Evolutionary conservation across 2,888 invertebrate species (phyloP).

Genomic region (Drosophila cyrtoloma): DNA sequence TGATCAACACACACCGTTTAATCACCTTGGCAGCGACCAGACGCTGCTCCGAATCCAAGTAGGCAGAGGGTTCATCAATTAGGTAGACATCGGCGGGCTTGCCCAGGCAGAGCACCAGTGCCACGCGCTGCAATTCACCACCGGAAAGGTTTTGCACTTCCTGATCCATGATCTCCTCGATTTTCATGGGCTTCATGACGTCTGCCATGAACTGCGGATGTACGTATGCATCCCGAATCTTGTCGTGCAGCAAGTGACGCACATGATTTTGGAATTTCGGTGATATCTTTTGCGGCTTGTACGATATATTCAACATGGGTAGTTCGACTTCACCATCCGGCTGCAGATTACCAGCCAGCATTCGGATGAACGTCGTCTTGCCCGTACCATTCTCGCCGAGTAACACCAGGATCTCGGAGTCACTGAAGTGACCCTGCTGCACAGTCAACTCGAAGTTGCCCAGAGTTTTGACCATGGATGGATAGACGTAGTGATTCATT

Average conservation of each 20-base stretch:
- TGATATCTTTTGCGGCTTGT: slow-evolving; percentile 99
- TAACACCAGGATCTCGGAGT: slow-evolving; percentile 99
- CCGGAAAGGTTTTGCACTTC: slow-evolving; percentile 99
- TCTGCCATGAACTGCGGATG: slow-evolving; percentile 99
- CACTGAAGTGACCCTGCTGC: slow-evolving; percentile 97
- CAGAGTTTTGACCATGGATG: slow-evolving; percentile 94
- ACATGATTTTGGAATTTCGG: slow-evolving; percentile 98
- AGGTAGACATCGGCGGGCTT: slow-evolving; percentile 99
- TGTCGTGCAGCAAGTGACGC: slow-evolving; percentile 96
- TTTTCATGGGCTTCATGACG: slow-evolving; percentile 99
- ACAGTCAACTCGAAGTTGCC: slow-evolving; percentile 91
- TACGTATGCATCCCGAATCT: slow-evolving; percentile 98
- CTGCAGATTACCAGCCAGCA: slow-evolving; percentile 97
- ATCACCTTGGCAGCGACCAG: slow-evolving; percentile 99
- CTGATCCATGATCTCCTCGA: slow-evolving; percentile 98
- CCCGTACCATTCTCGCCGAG: slow-evolving; percentile 99
- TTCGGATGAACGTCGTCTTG: slow-evolving; percentile 99
- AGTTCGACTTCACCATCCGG: slow-evolving; percentile 90
- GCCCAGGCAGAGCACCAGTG: slow-evolving; percentile 97
- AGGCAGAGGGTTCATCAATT: slow-evolving; percentile 99
- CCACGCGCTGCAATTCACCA: slow-evolving; percentile 99
- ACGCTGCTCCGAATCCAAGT: slow-evolving; percentile 99
- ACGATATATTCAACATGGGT: slow-evolving; percentile 98
- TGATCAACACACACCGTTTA: slow-evolving; percentile 89
- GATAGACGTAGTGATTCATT: slow-evolving; percentile 98